Evolutionary conservation across 2,888 invertebrate genomes (phyloP).

Genomic region (Eutolmus rufibarbis): DNA sequence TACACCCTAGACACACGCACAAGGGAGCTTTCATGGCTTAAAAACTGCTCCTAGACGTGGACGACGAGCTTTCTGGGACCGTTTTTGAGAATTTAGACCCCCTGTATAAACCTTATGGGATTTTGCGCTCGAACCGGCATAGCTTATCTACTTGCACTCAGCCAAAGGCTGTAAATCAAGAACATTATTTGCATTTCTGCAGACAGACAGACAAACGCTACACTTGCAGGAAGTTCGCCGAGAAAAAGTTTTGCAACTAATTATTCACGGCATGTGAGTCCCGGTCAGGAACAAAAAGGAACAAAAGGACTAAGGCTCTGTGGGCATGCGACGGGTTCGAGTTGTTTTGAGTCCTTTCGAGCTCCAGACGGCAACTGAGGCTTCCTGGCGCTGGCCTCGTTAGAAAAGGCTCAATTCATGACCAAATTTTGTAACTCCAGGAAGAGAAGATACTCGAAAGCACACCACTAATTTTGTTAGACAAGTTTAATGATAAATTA

Average conservation of each 20-base stretch:
- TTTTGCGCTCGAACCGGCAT: too few species aligned
- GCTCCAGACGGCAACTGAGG: neutral
- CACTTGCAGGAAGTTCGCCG: neutral
- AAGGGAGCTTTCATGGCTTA: too few species aligned
- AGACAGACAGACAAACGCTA: neutral
- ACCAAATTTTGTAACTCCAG: neutral
- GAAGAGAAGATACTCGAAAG: neutral
- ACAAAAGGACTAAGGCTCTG: neutral
- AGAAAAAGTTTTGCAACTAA: constrained; percentile 12
- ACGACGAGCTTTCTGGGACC: too few species aligned
- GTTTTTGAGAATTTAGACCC: too few species aligned
- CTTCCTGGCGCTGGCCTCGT: neutral
- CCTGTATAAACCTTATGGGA: too few species aligned
- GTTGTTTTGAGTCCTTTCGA: neutral
- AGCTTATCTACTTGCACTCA: too few species aligned
- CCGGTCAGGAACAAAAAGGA: neutral
- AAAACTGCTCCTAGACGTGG: too few species aligned
- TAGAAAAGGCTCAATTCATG: neutral
- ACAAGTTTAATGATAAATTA: too few species aligned
- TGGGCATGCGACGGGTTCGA: neutral
- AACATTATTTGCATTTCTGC: neutral
- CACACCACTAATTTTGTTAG: neutral
- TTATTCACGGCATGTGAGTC: neutral
- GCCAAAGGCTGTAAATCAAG: neutral
- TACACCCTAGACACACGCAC: too few species aligned